Evolutionary conservation across 2,888 invertebrate species (phyloP), one percentile per base, ranked within the genome.

Genomic region (Drosophila barbarae): DNA sequence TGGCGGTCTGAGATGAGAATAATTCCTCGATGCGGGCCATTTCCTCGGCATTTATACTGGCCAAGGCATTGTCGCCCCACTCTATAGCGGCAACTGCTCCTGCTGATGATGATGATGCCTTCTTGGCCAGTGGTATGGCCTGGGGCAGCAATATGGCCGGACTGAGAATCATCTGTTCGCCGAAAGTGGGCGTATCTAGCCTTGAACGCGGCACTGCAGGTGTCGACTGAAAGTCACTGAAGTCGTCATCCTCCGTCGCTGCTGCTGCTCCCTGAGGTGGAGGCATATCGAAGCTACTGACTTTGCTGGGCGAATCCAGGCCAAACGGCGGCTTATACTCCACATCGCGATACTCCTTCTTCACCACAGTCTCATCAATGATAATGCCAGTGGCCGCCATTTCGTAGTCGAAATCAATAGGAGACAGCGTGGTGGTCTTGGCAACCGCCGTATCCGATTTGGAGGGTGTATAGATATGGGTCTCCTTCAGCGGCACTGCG

Each of bases 41-140:
- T 58, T 90, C 89, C 54, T 89, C 89, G 7, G 88, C 84, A 77
- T 89, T 87, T 13, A 90, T 89, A 53, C 90, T 91, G 18, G 87
- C 90, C 61, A 68, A 21, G 0, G 85, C 72, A 30, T 81, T 83
- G 74, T 91, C 90, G 7, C 91, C 91, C 92, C 92, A 92, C 69
- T 91, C 90, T 32, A 92, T 91, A 76, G 89, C 85, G 7, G 59
- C 32, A 0, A 30, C 12, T 23, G 28, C n/a, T 7, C 5, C 41
- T 23, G 23, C 13, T 13, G 39, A 6, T 10, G 42, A 6, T 15
- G 35, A 12, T 26, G 26, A 2, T 23, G 41, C n/a, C 0, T 90
- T 87, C 55, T 86, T 84, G 23, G 84, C 85, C 65, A 86, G 44
- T 5, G 87, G 80, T 58, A 89, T 86, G 9, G 86, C 80, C 73